Evolutionary conservation across 2,888 invertebrate species (phyloP), one percentile per base, ranked within the genome.

Genomic region (Oxyteleia sp.): DNA sequence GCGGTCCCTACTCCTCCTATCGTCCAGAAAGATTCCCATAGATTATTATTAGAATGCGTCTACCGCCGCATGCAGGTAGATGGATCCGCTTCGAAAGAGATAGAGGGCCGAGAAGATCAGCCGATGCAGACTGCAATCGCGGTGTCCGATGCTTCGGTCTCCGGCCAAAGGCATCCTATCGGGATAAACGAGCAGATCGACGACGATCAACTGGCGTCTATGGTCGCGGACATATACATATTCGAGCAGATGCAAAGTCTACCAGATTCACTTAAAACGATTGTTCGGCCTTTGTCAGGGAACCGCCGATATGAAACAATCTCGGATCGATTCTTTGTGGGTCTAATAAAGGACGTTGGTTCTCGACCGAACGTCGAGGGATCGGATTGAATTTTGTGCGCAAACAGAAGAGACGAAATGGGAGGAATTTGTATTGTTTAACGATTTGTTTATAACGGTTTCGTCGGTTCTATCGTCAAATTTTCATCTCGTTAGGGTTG

Each of bases 41-140:
- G 92, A 91, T 93, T 93, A 92, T 93, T 93, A 92, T 92, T 92
- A 93, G 92, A 93, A 93, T 91, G 90, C 89, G 88, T 89, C 89
- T 89, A 85, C 84, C 86, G 87, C 88, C 88, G 86, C 86, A 69
- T 85, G 86, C 91, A 90, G 91, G 91, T 90, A 87, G 92, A 91
- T 90, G 90, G 90, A 91, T 91, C 91, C 91, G 90, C 91, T 91
- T 88, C 85, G 87, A 78, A 66, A 32, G 59, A 68, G 79, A 72
- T 75, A 68, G 74, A 66, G 78, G 69, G 69, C 72, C 66, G 71
- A 83, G 69, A 72, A 71, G 78, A 74, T 72, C 72, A 64, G 82
- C 69, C 79, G 63, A 75, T 82, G 87, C 87, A 86, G 78, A 85
- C 86, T 88, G 88, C 86, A 86, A 85, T 82, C 80, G 76, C 75